Base-by-base conservation (phyloP, 2,888 invertebrate genomes). In the Cosmopolites sordidus region DNA sequence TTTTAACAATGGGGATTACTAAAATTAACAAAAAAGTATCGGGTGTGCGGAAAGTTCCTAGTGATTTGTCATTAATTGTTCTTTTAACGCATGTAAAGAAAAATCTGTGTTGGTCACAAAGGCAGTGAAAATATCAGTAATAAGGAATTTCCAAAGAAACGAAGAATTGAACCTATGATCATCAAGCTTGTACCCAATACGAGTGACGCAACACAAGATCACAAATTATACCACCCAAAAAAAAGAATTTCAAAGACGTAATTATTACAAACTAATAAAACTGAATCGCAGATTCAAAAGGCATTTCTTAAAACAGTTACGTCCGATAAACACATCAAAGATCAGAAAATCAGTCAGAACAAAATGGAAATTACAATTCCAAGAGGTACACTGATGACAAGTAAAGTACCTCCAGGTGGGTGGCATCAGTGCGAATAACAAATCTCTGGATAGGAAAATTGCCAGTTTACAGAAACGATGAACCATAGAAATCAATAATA, bases 401-500 rank as follows among this genome's bases (percentile, higher is more conserved):
- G 38, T 29, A 57, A 57, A 17, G 57, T 57, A 43, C 37, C 54
- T 30, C 58, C 61, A 44, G 48, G n/a, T 56, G 5, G 63, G 61
- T 48, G 52, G 56, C 53, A 60, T 61, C 4, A 64, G 56, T 9
- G 54, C 62, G 2, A 62, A 58, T 29, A 63, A 63, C 42, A 62
- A 61, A 54, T 56, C 42, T 12, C 29, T 63, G 38, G 65, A 61
- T 30, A 48, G 65, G 16, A 71, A 73, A 58, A 69, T 72, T 16
- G 69, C 68, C 8, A 69, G 64, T 46, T 53, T 73, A 29, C 69
- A 70, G 48, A 69, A 71, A 22, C 64, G 67, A 14, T 69, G 68
- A 50, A 69, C 69, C 1, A 64, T 70, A 12, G 70, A 71, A 55
- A 58, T 68, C 1, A 69, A 69, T 57, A 48, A 48, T 11, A 16